Conservation (phyloP, 2,113 vertebrate genomes). For the Rhipidura dahli region DNA sequence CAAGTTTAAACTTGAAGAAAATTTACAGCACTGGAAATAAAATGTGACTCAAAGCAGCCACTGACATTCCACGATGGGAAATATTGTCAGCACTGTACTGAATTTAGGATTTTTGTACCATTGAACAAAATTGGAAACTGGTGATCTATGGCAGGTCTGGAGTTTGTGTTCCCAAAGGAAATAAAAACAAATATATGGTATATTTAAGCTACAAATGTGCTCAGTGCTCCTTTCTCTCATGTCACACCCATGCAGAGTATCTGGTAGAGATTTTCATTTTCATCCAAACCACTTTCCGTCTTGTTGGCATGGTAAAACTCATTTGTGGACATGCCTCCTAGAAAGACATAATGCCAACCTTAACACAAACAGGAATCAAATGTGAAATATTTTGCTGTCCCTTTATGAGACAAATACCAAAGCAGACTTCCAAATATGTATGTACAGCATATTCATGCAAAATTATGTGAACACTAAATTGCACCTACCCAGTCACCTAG, state of each 20-base stretch:
- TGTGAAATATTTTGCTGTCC: background rate
- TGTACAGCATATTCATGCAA: background rate
- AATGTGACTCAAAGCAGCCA: background rate
- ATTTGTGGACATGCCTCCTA: background rate
- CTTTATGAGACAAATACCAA: background rate
- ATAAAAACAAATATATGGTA: background rate
- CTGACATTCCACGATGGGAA: background rate
- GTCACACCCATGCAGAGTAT: background rate
- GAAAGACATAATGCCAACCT: background rate
- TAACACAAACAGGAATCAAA: background rate
- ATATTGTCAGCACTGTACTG: background rate
- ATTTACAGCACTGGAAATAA: background rate
- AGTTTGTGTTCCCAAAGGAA: conserved; percentile 28
- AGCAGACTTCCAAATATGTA: background rate
- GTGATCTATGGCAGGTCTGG: conserved; percentile 46
- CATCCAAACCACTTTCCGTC: background rate
- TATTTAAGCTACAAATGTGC: conserved; percentile 52
- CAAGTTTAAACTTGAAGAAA: background rate
- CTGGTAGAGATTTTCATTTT: background rate
- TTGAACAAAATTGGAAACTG: background rate
- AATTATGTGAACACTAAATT: background rate
- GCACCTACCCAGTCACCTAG: background rate
- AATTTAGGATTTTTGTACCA: conserved; percentile 40
- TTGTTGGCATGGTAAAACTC: background rate
- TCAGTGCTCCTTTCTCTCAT: background rate